Evolutionary conservation across 1,140 invertebrate genomes (phyloP), one percentile per base, ranked within the genome.

Genomic region (Tenebrio molitor): DNA sequence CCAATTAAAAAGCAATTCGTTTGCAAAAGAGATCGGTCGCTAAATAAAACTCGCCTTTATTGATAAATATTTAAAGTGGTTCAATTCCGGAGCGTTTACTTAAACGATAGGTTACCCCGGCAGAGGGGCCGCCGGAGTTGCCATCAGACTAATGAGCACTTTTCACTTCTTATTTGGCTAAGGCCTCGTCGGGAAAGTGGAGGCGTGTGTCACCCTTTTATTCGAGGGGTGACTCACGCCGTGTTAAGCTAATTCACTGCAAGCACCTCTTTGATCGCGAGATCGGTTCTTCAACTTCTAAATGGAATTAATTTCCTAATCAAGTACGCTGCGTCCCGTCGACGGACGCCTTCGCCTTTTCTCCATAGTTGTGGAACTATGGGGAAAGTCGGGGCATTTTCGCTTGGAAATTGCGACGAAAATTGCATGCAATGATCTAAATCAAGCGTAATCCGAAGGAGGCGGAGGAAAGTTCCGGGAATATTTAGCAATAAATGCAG

Each of bases 401-500:
- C 36, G n/a, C 36, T 7, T 39, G 2, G 4, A 39, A 5, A 39
- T 39, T 5, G 12, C 5, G 12, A 39, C 36, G 36, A 5, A 39
- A 12, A 39, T 39, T 39, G 5, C 36, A 39, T 12, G 12, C 36
- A 39, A 12, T 39, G 5, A 29, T 53, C 33, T 62, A 62, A 62
- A 62, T 62, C 53, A 62, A 16, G 2, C 21, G 53, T 62, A 62
- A 62, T 62, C 23, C 53, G 21, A 36, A 29, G 4, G 10, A 65
- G 21, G 33, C 25, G 34, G n/a, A 23, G 33, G 10, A 62, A 65
- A 65, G 63, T 65, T 65, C 10, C 16, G n/a, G 33, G 29, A 15
- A 65, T 65, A 65, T 65, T 65, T 36, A 36, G 34, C 63, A 65
- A 65, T 65, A 65, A 65, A 65, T 65, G 63, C 39, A 44, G 39